Evolutionary conservation across 2,797 vertebrate genomes (phyloP).

Genomic region (Forpus xanthops): DNA sequence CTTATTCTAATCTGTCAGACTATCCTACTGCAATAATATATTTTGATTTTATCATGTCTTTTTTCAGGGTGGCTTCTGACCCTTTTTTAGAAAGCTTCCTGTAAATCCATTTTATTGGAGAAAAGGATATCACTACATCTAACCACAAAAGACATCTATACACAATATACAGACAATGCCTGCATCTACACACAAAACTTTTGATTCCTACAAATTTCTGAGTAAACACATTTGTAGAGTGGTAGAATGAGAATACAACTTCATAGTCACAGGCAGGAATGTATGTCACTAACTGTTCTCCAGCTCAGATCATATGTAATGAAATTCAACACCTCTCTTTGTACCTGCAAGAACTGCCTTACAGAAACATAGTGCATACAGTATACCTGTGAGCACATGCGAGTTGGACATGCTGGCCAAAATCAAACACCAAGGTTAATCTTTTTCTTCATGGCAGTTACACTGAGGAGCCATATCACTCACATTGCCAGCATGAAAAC

Average conservation of each 20-base stretch:
- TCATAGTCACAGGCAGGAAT: background rate
- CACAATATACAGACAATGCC: background rate
- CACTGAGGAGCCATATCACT: background rate
- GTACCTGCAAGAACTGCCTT: background rate
- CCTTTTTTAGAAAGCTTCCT: background rate
- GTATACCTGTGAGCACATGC: background rate
- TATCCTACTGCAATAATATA: background rate
- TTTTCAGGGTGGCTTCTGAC: background rate
- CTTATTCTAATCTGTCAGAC: background rate
- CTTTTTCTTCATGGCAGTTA: background rate
- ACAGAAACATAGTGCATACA: background rate
- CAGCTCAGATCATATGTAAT: background rate
- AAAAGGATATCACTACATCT: background rate
- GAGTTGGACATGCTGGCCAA: background rate
- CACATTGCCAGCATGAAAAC: background rate
- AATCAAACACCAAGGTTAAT: background rate
- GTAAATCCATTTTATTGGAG: background rate
- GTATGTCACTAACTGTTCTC: background rate
- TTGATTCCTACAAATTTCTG: background rate
- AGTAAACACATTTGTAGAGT: background rate
- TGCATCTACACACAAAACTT: background rate
- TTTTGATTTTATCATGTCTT: background rate
- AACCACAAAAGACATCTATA: background rate
- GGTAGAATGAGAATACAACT: background rate
- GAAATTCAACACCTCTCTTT: slow-evolving; percentile 1